Conservation (phyloP, 2,797 vertebrate genomes). For the Rhinichthys osculus region DNA sequence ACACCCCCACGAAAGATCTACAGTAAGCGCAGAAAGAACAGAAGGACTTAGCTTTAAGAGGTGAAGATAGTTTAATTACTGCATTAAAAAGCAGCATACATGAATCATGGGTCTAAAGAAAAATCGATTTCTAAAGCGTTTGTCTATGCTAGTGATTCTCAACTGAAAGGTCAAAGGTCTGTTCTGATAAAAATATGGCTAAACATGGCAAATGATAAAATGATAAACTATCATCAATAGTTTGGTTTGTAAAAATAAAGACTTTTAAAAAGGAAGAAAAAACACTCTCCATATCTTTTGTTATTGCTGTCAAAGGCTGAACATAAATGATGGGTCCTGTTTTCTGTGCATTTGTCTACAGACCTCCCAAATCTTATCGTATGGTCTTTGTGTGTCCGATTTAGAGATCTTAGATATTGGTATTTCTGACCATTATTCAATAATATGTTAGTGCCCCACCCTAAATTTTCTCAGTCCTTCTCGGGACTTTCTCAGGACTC, state of each 20-base stretch:
- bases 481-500: too few relatives aligned
- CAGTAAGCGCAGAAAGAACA: neutral
- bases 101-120: neutral
- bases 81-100: neutral
- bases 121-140: conserved; percentile 16
- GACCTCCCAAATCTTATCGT: too few relatives aligned
- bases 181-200: neutral
- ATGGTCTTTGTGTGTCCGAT: neutral
- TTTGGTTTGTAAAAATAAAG: neutral
- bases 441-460: too few relatives aligned
- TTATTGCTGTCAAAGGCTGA: neutral
- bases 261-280: neutral
- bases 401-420: neutral
- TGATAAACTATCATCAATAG: neutral
- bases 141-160: neutral
- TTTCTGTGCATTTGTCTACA: neutral
- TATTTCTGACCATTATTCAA: too few relatives aligned
- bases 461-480: neutral
- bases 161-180: neutral
- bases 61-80: conserved; percentile 13
- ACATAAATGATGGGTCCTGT: neutral
- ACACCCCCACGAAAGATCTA: neutral
- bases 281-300: neutral
- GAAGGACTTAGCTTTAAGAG: neutral
- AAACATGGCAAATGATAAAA: neutral